phyloP scores from a whole-genome alignment of 2,113 vertebrate genomes.

The Ctenodactylus gundi region DNA sequence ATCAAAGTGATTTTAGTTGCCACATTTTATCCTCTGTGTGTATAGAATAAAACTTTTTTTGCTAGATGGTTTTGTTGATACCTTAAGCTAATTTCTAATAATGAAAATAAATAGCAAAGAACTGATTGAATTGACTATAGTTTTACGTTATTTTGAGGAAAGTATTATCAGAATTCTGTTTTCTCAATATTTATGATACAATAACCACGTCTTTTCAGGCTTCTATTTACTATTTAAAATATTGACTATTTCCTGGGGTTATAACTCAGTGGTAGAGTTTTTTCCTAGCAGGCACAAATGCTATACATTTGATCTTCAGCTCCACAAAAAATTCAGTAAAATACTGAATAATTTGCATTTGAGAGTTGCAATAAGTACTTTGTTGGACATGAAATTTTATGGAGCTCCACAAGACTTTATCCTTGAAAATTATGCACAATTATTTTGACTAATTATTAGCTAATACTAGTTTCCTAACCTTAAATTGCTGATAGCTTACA shows the following conservation, averaged over 20 bases:
- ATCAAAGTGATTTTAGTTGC: neutral
- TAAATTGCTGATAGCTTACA: neutral
- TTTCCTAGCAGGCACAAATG: neutral
- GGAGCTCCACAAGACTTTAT: neutral
- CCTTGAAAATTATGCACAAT: constrained; percentile 13
- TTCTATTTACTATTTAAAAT: constrained; percentile 32
- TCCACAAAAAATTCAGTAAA: neutral
- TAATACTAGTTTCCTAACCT: constrained; percentile 9
- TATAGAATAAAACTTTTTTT: constrained; percentile 1
- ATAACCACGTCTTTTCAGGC: neutral
- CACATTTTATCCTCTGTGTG: neutral
- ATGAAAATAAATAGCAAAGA: constrained; percentile 13
- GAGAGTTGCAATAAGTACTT: neutral
- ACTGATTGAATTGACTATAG: neutral
- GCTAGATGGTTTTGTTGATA: neutral
- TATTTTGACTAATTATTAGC: constrained; percentile 22
- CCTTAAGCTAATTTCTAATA: neutral
- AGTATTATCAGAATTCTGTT: neutral
- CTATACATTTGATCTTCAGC: neutral
- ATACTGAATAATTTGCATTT: neutral
- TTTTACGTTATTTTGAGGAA: constrained; percentile 42
- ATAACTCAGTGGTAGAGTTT: neutral
- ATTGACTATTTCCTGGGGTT: neutral
- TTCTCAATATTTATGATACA: neutral
- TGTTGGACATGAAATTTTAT: constrained; percentile 6